Evolutionary conservation across 2,888 invertebrate genomes (phyloP).

Genomic region (Eremobia ochroleuca): DNA sequence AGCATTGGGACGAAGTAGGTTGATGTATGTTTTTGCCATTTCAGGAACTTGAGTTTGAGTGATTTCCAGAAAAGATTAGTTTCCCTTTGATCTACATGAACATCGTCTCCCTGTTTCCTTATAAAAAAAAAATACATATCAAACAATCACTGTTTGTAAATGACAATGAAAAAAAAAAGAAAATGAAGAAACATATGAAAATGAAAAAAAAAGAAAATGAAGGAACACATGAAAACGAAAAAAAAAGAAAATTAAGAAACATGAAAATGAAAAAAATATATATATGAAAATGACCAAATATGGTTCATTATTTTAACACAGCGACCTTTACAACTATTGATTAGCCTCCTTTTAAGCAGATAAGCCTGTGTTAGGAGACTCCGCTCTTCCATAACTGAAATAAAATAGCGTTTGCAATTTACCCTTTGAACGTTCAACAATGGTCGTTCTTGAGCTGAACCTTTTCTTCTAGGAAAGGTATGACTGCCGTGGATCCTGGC

Average conservation of each 20-base stretch:
- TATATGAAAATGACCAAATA: background rate
- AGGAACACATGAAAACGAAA: background rate
- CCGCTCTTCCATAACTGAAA: background rate
- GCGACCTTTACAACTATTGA: too few species aligned
- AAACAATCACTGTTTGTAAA: background rate
- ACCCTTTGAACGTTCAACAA: background rate
- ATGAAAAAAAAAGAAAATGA: too few species aligned
- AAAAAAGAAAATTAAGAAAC: too few species aligned
- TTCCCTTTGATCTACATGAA: background rate
- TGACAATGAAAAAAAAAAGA: too few species aligned
- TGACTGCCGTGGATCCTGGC: background rate
- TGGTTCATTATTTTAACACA: background rate
- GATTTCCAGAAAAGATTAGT: background rate
- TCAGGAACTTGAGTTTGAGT: background rate
- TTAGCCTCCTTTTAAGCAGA: too few species aligned
- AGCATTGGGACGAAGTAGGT: background rate
- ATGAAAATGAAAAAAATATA: background rate
- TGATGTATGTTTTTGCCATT: background rate
- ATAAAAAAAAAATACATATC: background rate
- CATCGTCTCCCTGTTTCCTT: background rate
- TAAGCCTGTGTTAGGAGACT: too few species aligned
- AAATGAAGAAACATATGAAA: too few species aligned
- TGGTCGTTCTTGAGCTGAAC: background rate
- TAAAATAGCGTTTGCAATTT: background rate
- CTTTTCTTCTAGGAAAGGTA: background rate